A percentile compares a stretch with the other conserved stretches of the same genome.
phyloP scores from a whole-genome alignment of 2,797 vertebrate species.

The Urophycis tenuis region DNA sequence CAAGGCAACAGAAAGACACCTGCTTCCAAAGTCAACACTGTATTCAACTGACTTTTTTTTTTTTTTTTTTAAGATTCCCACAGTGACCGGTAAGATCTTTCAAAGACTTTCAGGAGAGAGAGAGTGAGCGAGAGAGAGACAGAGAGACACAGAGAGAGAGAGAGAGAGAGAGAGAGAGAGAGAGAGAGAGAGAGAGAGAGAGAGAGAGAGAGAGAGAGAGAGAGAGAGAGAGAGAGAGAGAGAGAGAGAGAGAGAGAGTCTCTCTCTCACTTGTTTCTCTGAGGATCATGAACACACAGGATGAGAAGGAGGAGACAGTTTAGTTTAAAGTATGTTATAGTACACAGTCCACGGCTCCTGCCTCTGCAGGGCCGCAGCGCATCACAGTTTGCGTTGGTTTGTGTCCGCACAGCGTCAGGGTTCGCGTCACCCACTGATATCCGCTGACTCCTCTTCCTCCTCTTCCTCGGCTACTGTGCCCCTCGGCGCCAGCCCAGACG shows the following conservation, averaged over 20 bases:
- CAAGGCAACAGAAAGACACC: conserved; percentile 5
- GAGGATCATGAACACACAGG: neutral
- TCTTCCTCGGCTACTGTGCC: neutral
- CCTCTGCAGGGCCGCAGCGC: neutral
- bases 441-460: neutral
- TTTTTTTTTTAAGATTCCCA: neutral
- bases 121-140: neutral
- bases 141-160: neutral
- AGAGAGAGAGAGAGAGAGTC: too few relatives aligned
- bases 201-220: too few relatives aligned
- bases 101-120: neutral
- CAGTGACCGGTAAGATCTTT: neutral
- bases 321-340: neutral
- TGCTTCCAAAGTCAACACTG: conserved; percentile 25
- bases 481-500: conserved; percentile 20
- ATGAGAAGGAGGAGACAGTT: neutral
- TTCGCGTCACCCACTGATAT: too few relatives aligned
- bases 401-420: neutral
- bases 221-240: too few relatives aligned
- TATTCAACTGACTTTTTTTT: neutral
- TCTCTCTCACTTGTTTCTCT: neutral
- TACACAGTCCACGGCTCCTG: neutral
- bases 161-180: neutral
- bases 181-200: too few relatives aligned
- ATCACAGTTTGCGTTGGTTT: neutral